A percentile compares a stretch with the other conserved stretches of the same genome.
Conservation (phyloP, 2,113 vertebrate species). For the Apteryx owenii region DNA sequence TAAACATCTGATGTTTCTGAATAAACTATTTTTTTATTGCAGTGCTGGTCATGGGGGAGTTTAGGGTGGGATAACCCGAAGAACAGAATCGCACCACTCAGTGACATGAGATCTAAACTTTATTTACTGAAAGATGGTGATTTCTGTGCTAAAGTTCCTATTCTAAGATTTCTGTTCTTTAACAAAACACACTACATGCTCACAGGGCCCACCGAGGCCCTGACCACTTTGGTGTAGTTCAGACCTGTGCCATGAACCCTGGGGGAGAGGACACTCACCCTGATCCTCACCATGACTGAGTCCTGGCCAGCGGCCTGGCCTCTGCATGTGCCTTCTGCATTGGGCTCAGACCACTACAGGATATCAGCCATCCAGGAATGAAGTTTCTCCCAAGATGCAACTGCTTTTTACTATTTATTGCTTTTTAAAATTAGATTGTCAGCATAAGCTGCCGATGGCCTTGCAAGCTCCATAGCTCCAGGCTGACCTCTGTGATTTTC, state of each 20-base stretch:
- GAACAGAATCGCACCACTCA: background rate
- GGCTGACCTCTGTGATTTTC: background rate
- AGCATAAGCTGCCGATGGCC: background rate
- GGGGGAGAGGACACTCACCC: background rate
- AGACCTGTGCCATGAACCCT: fast-evolving
- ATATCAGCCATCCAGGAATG: background rate
- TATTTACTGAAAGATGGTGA: background rate
- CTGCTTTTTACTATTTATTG: background rate
- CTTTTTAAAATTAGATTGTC: background rate
- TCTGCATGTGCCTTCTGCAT: fast-evolving
- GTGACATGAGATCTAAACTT: background rate
- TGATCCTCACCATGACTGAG: background rate
- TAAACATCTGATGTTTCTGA: background rate
- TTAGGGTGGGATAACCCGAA: background rate
- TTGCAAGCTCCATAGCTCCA: fast-evolving
- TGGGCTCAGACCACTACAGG: background rate
- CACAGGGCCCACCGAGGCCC: background rate
- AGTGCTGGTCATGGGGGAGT: background rate
- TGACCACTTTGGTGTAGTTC: background rate
- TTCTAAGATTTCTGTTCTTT: background rate
- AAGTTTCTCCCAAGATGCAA: background rate
- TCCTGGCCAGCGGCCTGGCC: background rate
- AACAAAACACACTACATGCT: background rate
- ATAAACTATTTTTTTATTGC: background rate
- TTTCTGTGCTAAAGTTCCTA: background rate